Percentiles rank a stretch among this genome's conserved stretches.
Conservation (phyloP, 2,113 vertebrate species). For the Lipophrys pholis region DNA sequence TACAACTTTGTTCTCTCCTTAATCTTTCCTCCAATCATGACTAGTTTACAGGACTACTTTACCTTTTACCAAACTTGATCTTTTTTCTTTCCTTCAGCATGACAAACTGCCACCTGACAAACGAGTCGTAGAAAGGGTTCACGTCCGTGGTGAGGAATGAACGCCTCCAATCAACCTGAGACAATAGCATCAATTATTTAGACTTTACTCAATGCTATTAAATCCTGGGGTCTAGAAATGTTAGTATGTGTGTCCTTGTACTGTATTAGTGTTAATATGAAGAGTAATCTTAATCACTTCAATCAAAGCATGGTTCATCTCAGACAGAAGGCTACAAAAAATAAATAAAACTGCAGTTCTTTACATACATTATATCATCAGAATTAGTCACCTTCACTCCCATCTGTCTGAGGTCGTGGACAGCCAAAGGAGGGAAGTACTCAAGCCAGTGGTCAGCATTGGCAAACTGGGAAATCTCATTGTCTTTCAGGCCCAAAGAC, state of each 20-base stretch:
- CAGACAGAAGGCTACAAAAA: background rate
- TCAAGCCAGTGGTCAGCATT: slow-evolving; percentile 95
- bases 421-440: slow-evolving; percentile 93
- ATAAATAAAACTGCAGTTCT: background rate
- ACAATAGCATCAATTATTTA: background rate
- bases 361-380: background rate
- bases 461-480: slow-evolving; percentile 90
- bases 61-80: slow-evolving; percentile 98
- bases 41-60: background rate
- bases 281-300: too few relatives aligned
- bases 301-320: too few relatives aligned
- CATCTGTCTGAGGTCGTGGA: slow-evolving; percentile 94
- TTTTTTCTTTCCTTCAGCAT: slow-evolving; percentile 94
- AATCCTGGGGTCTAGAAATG: background rate
- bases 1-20: too few relatives aligned
- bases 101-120: slow-evolving; percentile 95
- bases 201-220: background rate
- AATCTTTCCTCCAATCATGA: too few relatives aligned
- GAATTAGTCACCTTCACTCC: slow-evolving; percentile 90
- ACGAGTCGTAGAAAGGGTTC: slow-evolving; percentile 97
- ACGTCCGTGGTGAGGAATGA: slow-evolving; percentile 97
- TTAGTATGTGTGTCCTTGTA: background rate
- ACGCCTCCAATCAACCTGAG: slow-evolving; percentile 95
- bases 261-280: too few relatives aligned
- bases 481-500: slow-evolving; percentile 90